A percentile compares a stretch with the other conserved stretches of the same genome.
These are phyloP conservation scores for Acrocephalus arundinaceus DNA, from an alignment of 2,113 vertebrate genomes.

Conservation along the genomic window DNA sequence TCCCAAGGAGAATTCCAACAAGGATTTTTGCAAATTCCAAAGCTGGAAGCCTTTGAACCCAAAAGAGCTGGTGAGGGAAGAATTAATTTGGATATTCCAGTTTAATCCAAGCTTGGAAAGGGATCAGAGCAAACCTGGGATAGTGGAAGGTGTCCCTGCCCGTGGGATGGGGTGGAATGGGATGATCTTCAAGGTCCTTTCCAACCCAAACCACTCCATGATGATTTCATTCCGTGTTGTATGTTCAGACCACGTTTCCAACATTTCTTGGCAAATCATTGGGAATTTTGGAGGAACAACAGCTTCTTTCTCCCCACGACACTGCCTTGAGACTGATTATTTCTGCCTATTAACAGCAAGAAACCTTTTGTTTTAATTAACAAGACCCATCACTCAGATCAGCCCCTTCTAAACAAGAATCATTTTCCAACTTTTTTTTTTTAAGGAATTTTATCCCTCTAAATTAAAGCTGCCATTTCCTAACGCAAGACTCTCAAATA, in stretches of 20 bases:
- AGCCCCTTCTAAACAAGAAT: neutral
- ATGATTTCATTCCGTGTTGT: neutral
- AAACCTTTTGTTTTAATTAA: neutral
- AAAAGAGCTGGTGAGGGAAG: neutral
- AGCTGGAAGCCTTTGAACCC: neutral
- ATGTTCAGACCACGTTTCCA: neutral
- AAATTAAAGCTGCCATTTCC: neutral
- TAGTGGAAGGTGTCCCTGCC: neutral
- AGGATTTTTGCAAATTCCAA: neutral
- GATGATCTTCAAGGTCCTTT: no score
- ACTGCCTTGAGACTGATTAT: neutral
- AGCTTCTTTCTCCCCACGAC: neutral
- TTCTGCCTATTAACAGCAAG: neutral
- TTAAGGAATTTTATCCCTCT: neutral
- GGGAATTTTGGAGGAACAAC: neutral
- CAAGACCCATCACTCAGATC: neutral
- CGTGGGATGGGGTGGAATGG: neutral
- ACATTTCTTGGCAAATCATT: neutral
- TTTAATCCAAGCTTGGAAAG: neutral
- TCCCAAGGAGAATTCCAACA: neutral
- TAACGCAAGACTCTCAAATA: neutral
- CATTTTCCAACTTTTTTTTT: neutral
- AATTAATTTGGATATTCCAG: neutral
- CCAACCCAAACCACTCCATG: neutral
- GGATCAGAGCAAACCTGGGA: neutral